Conservation (phyloP, 2,888 invertebrate genomes). For the Sisyra nigra region DNA sequence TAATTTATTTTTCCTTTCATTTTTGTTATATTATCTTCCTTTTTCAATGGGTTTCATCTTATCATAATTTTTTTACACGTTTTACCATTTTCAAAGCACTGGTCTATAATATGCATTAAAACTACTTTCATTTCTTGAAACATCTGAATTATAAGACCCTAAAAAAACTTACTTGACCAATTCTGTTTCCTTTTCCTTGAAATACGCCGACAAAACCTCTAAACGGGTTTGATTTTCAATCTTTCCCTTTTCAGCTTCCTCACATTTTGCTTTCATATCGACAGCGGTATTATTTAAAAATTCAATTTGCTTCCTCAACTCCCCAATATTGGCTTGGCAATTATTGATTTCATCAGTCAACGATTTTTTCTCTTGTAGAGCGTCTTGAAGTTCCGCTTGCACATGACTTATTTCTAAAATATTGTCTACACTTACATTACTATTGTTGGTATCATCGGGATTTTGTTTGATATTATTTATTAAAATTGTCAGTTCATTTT, state of each 20-base stretch:
- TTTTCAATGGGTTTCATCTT: no score
- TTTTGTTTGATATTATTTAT: slow-evolving; percentile 30
- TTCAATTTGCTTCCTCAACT: slow-evolving; percentile 28
- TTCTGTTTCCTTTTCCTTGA: slow-evolving; percentile 78
- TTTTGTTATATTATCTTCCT: no score
- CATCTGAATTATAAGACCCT: background rate
- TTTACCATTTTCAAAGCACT: no score
- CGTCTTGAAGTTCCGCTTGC: slow-evolving; percentile 39
- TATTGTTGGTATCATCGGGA: slow-evolving; percentile 25
- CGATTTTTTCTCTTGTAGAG: slow-evolving; percentile 33
- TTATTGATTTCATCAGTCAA: slow-evolving; percentile 28
- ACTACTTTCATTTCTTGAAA: no score
- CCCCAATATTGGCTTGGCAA: slow-evolving; percentile 28
- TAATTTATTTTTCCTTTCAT: no score
- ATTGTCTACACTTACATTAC: slow-evolving; percentile 22
- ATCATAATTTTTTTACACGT: no score
- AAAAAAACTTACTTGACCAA: slow-evolving; percentile 55
- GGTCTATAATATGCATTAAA: no score
- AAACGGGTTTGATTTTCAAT: slow-evolving; percentile 68
- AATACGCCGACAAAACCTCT: slow-evolving; percentile 75
- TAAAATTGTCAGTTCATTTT: slow-evolving; percentile 27
- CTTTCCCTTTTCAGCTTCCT: slow-evolving; percentile 50
- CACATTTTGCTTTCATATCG: slow-evolving; percentile 37
- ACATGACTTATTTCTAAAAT: slow-evolving; percentile 37
- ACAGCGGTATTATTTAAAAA: slow-evolving; percentile 33